phyloP scores from a whole-genome alignment of 2,113 vertebrate species.

The Mobula hypostoma region DNA sequence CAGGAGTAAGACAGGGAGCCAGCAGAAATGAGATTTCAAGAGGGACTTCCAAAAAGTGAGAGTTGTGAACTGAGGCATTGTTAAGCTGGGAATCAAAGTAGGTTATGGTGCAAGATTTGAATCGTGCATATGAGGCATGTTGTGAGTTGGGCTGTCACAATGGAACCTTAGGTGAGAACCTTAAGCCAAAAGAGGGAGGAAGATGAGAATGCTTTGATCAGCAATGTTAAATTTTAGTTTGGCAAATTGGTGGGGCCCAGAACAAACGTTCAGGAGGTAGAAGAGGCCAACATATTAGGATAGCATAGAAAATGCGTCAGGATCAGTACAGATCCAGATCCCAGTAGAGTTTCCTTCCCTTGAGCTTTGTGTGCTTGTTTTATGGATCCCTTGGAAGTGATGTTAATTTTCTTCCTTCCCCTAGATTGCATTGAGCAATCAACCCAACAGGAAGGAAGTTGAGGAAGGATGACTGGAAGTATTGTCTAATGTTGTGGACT shows the following conservation, averaged over 20 bases:
- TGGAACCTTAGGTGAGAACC: no score
- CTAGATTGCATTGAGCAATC: neutral
- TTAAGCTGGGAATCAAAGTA: no score
- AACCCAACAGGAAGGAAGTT: neutral
- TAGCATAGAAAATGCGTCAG: neutral
- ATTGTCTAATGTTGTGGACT: neutral
- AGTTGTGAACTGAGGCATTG: no score
- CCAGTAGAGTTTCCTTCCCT: neutral
- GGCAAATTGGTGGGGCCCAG: neutral
- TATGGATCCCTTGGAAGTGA: neutral
- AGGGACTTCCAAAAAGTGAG: no score
- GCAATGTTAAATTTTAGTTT: neutral
- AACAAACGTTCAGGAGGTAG: neutral
- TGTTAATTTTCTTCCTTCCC: slow-evolving; percentile 6
- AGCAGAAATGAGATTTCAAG: no score
- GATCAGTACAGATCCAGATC: neutral
- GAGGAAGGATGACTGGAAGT: neutral
- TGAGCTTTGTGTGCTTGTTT: neutral
- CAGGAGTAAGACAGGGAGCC: no score
- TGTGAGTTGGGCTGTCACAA: no score
- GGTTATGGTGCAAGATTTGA: no score
- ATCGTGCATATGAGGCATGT: no score
- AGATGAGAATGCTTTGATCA: neutral
- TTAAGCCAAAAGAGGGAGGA: no score
- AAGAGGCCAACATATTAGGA: neutral